Percentiles rank a stretch among this genome's conserved stretches.
phyloP scores from a whole-genome alignment of 2,888 invertebrate genomes.

The Cerceris ruficornis region DNA sequence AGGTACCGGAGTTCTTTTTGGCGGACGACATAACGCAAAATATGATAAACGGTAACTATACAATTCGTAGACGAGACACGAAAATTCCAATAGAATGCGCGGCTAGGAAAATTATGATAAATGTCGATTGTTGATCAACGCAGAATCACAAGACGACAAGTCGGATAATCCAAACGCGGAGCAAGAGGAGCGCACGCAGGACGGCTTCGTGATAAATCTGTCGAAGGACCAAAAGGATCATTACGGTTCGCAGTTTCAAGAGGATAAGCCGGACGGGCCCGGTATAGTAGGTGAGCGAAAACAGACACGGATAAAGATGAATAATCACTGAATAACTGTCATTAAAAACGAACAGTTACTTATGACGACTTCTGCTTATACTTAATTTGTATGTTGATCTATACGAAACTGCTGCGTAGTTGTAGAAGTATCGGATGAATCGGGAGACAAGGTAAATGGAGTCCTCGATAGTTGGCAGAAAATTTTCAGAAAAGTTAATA shows the following conservation, averaged over 20 bases:
- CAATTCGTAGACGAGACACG: background rate
- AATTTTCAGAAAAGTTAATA: background rate
- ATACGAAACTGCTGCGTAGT: constrained; percentile 64
- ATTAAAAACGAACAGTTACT: constrained; percentile 8
- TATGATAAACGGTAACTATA: constrained; percentile 70
- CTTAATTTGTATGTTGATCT: constrained; percentile 48
- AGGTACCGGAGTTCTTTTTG: constrained; percentile 83
- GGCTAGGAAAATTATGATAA: background rate
- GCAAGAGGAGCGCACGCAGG: constrained; percentile 37
- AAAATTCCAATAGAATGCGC: background rate
- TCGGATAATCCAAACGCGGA: constrained; percentile 68
- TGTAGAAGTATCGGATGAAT: constrained; percentile 78
- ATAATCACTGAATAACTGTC: background rate
- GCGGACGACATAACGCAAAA: constrained; percentile 76
- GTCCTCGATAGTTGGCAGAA: background rate
- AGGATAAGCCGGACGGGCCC: constrained; percentile 74
- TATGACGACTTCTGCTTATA: constrained; percentile 1
- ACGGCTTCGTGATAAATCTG: constrained; percentile 88
- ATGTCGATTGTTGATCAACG: background rate
- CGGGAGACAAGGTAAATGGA: constrained; percentile 74
- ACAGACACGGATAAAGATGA: background rate
- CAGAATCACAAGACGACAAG: constrained; percentile 52
- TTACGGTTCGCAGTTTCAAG: constrained; percentile 88
- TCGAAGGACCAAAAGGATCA: constrained; percentile 88
- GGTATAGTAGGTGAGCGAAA: constrained; percentile 76